Conservation (phyloP, 2,113 vertebrate species). For the Cephalopterus ornatus region DNA sequence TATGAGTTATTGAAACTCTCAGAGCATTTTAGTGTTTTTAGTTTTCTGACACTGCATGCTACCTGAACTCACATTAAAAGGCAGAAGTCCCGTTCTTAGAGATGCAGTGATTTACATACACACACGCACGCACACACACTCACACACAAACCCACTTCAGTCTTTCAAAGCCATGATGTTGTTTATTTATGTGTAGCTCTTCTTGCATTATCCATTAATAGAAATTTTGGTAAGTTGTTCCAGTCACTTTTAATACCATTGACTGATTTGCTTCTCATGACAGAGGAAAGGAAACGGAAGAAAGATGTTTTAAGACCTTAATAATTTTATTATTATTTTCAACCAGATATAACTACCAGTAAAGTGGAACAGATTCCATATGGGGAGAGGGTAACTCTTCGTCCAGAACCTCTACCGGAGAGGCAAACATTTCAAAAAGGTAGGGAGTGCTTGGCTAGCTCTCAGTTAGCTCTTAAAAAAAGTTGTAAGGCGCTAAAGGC, state of each 20-base stretch:
- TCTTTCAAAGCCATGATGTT: not conserved
- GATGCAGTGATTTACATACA: not conserved
- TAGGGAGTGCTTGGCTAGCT: slow-evolving; percentile 43
- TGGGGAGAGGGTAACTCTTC: slow-evolving; percentile 92
- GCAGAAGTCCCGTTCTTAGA: not conserved
- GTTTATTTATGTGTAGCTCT: not conserved
- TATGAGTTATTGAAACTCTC: not conserved
- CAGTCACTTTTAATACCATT: not conserved
- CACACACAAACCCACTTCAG: not conserved
- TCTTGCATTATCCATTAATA: not conserved
- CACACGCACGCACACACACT: not conserved
- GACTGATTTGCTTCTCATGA: not conserved
- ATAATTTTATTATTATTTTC: slow-evolving; percentile 15
- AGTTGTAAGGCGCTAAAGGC: not conserved
- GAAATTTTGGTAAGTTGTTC: not conserved
- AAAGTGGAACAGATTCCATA: slow-evolving; percentile 95
- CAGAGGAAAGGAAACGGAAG: not conserved
- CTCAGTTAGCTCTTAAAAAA: not conserved
- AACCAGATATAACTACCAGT: slow-evolving; percentile 74
- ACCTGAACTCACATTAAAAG: not conserved
- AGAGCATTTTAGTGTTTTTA: not conserved
- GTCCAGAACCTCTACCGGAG: slow-evolving; percentile 85
- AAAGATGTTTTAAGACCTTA: not conserved
- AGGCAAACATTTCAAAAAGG: slow-evolving; percentile 92
- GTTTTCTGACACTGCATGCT: not conserved